Evolutionary conservation across 1,140 invertebrate species (phyloP).

Genomic region (Proales similis): DNA sequence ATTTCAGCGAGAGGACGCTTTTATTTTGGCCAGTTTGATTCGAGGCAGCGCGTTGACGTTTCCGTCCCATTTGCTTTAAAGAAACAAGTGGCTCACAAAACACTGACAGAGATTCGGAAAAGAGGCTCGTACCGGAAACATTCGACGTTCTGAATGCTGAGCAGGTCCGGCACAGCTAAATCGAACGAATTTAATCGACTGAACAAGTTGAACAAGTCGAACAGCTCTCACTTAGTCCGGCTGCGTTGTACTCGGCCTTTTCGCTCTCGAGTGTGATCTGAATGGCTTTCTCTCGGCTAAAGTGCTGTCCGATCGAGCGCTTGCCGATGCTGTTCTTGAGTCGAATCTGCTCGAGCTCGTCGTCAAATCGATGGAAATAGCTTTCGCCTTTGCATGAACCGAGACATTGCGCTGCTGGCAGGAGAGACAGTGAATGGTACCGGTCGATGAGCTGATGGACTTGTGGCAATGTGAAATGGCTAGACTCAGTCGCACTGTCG

Average conservation of each 20-base stretch:
- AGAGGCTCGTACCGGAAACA: no score
- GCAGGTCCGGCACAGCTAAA: no score
- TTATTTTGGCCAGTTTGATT: no score
- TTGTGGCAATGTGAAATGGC: conserved; percentile 1
- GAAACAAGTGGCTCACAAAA: no score
- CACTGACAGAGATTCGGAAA: no score
- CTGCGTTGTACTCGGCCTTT: conserved; percentile 32
- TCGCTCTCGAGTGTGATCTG: conserved; percentile 23
- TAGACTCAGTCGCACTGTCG: not conserved
- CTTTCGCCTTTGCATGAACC: no score
- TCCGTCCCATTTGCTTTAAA: no score
- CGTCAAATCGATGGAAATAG: conserved; percentile 36
- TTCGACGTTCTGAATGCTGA: no score
- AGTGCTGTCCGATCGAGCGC: conserved; percentile 21
- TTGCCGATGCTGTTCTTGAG: conserved; percentile 10
- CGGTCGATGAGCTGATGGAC: conserved; percentile 8
- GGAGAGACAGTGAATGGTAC: not conserved
- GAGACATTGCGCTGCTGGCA: not conserved
- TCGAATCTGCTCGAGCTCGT: conserved; percentile 29
- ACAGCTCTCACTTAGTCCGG: conserved; percentile 18
- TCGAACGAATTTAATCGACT: no score
- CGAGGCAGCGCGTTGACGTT: no score
- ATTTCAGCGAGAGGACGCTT: no score
- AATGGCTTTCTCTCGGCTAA: conserved; percentile 33
- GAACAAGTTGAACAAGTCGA: no score